These are phyloP conservation scores for Drosophila bunnanda DNA, from an alignment of 2,888 invertebrate genomes.

Conservation along the genomic window DNA sequence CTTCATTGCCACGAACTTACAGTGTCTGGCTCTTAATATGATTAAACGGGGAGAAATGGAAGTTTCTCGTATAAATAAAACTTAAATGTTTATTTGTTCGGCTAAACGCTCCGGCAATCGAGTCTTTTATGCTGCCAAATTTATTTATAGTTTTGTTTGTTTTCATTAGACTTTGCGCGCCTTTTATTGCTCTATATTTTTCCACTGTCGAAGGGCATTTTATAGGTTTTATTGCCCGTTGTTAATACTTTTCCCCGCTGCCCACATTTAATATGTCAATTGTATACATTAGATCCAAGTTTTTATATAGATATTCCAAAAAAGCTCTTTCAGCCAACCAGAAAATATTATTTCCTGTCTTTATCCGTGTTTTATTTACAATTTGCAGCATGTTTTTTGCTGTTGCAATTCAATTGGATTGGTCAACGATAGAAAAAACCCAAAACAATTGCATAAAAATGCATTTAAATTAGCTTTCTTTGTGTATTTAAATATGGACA, in stretches of 20 bases:
- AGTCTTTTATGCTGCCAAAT: conserved; percentile 66
- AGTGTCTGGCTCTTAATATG: conserved; percentile 63
- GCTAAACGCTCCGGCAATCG: conserved; percentile 68
- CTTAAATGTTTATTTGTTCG: conserved; percentile 56
- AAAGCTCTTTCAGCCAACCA: conserved; percentile 7
- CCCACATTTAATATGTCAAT: conserved; percentile 22
- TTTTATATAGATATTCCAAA: conserved; percentile 31
- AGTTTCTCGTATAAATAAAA: conserved; percentile 24
- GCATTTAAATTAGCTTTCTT: conserved; percentile 41
- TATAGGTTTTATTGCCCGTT: conserved; percentile 37
- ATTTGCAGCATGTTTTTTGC: conserved; percentile 26
- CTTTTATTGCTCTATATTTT: conserved; percentile 61
- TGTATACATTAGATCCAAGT: conserved; percentile 31
- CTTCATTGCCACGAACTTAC: conserved; percentile 26
- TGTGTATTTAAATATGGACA: conserved; percentile 24
- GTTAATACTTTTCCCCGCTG: conserved; percentile 2
- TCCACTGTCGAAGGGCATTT: conserved; percentile 22
- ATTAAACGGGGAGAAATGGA: conserved; percentile 55
- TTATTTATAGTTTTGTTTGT: conserved; percentile 81
- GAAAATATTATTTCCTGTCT: conserved; percentile 14
- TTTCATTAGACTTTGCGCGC: conserved; percentile 69
- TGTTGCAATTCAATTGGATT: conserved; percentile 17
- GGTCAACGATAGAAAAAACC: conserved; percentile 11
- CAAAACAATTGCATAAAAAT: conserved; percentile 26
- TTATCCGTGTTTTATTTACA: conserved; percentile 23